Base-by-base conservation (phyloP, 1,140 invertebrate genomes). In the Drosophila nebulosa region DNA sequence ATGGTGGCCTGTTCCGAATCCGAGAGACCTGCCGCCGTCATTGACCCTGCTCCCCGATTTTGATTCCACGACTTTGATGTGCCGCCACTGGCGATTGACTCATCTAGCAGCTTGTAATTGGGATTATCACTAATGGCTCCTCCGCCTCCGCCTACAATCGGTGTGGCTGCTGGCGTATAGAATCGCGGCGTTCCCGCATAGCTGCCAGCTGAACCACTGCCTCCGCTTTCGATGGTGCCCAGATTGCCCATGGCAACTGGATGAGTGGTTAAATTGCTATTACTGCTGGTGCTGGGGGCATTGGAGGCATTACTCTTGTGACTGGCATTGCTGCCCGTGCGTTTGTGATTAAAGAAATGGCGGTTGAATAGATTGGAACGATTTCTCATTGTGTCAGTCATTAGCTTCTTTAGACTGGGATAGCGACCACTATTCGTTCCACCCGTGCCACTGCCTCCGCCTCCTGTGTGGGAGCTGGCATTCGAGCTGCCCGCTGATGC, bases 191-290 rank as follows among this genome's bases (percentile, higher is more conserved):
- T 79, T 2, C 75, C 85, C 12, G 75, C 60, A 42, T 81, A 90
- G 18, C 89, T 90, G n/a, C 89, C 81, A 0, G 89, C 85, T 14
- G 89, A 89, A 24, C 89, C 89, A 62, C 89, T 90, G 57, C 89
- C 89, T 1, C 89, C 89, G 42, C 89, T 90, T 55, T 90, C 89
- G n/a, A 90, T 90, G 9, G 89, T 90, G 7, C 89, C 81, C 35
- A 90, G 69, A 60, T 90, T 74, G 46, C 69, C 69, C 79, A 78
- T 74, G 52, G 67, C 80, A 59, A 79, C 70, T 14, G 83, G 70
- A 53, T 76, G 64, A 30, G 74, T 81, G 36, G 81, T 88, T 4
- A 91, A 56, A 26, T 89, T 91, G 5, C 74, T 59, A 63, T 80
- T 91, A 60, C 90, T 90, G 57, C 81, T 86, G 36, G 71, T 84